Evolutionary conservation across 2,888 invertebrate species (phyloP), one percentile per base, ranked within the genome.

Genomic region (Leucophora obtusa): DNA sequence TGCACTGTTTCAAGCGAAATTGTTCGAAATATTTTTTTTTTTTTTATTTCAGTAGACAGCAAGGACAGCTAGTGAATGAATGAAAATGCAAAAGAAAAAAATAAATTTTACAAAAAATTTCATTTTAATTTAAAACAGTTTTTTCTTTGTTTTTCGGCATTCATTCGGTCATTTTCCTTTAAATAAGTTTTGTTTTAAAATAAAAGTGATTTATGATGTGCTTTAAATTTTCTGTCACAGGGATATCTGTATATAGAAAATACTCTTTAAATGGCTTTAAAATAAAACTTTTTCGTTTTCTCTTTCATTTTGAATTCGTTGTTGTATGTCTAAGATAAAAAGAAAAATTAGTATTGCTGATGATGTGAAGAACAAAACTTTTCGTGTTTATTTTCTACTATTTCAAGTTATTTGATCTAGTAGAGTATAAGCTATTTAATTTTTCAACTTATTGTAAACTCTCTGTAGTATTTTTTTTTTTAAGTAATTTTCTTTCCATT

Each of bases 191-290:
- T 70, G 73, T 77, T 81, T 74, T 62, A 38, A 59, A 81, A 77
- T 77, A 73, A 81, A n/a, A 81, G 69, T 81, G 81, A 81, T 81
- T 81, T 77, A 81, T 81, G 77, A 81, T 77, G 81, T 77, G 77
- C 74, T 81, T 60, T 60, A 70, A 81, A 76, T 77, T 75, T 77
- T 77, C 70, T 74, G 21, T 47, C 3, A n/a, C 8, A 14, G 10
- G 35, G 5, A 24, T 24, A 24, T 38, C 17, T 58, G 18, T 53
- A 24, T 21, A 14, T 18, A 24, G 35, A 59, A 59, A 70, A 70
- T 53, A 73, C 77, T 77, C 81, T 73, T 81, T 77, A 81, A 77
- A 77, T 77, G 73, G 69, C 81, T 81, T 77, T 73, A 77, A 73
- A 60, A 43, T 51, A 28, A 7, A 28, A 28, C 28, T 7, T 28